phyloP scores from a whole-genome alignment of 2,113 vertebrate genomes.

The Aphyosemion australe region DNA sequence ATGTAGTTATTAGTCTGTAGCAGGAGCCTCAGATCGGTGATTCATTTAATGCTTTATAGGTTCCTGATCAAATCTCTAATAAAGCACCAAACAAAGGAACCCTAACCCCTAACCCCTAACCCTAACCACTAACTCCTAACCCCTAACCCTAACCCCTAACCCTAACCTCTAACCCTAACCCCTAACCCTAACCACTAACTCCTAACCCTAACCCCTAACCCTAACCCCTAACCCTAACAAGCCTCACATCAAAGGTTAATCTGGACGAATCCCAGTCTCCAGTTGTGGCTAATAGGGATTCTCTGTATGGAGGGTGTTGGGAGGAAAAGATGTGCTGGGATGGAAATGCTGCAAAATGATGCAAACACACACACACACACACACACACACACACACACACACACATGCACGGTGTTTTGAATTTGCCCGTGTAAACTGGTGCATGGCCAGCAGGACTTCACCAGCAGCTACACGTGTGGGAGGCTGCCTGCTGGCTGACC shows the following conservation, averaged over 20 bases:
- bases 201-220: too few relatives aligned
- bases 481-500: conserved; percentile 25
- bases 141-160: too few relatives aligned
- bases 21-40: too few relatives aligned
- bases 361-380: too few relatives aligned
- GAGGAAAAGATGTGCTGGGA: conserved; percentile 35
- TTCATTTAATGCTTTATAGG: not conserved
- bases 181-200: too few relatives aligned
- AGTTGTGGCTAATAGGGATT: conserved; percentile 63
- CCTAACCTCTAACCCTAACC: too few relatives aligned
- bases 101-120: too few relatives aligned
- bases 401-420: not conserved
- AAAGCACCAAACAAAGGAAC: not conserved
- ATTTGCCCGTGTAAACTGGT: conserved; percentile 29
- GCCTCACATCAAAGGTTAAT: conserved; percentile 70
- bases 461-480: conserved; percentile 22
- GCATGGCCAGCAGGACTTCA: conserved; percentile 17
- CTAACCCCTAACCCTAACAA: too few relatives aligned
- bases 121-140: too few relatives aligned
- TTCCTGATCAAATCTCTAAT: not conserved
- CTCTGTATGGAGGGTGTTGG: conserved; percentile 51
- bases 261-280: conserved; percentile 69
- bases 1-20: too few relatives aligned
- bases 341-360: conserved; percentile 53
- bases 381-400: not conserved